Evolutionary conservation across 1,140 invertebrate genomes (phyloP), one percentile per base, ranked within the genome.

Genomic region (Lucilia cuprina): DNA sequence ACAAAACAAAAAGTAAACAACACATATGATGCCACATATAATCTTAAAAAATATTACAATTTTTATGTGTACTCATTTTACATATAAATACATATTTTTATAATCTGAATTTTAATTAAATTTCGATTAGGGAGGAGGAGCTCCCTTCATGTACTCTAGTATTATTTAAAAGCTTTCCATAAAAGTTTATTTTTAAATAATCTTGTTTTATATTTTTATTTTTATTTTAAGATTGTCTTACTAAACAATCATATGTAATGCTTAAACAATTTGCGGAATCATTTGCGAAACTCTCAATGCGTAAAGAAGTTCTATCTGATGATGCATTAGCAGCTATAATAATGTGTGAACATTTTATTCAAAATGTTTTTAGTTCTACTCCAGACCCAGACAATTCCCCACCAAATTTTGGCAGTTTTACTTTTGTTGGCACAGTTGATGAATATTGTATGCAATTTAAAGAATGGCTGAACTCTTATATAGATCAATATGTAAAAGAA

Each of bases 231-330:
- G 89, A 83, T 47, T 88, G 88, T 12, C 89, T 91, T 17, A 85
- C 85, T 14, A 87, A 88, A 84, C 90, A 89, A 83, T 86, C 89
- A 0, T 91, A 86, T 60, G 74, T 87, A 47, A 86, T 88, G 13
- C 84, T 91, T 0, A 91, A 90, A 74, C 89, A 91, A 47, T 87
- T 91, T 34, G 83, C 89, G 0, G 89, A 91, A 84, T 89, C 89
- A 0, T 86, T 91, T 77, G 88, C 88, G 30, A 91, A 91, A 74
- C 80, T 91, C 12, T 85, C 87, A 0, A 35, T 91, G 21, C 88
- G 89, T 0, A 17, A 88, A 83, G 86, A 88, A 60, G 89, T 91
- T 0, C 30, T 88, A 1, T 83, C 85, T 8, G 83, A 86, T 8
- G 89, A 91, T 82, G 89, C 88, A 0, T 83, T 87, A 41, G 84